Base-by-base conservation (phyloP, 2,888 invertebrate genomes). In the Hydroisotoma schaefferi region DNA sequence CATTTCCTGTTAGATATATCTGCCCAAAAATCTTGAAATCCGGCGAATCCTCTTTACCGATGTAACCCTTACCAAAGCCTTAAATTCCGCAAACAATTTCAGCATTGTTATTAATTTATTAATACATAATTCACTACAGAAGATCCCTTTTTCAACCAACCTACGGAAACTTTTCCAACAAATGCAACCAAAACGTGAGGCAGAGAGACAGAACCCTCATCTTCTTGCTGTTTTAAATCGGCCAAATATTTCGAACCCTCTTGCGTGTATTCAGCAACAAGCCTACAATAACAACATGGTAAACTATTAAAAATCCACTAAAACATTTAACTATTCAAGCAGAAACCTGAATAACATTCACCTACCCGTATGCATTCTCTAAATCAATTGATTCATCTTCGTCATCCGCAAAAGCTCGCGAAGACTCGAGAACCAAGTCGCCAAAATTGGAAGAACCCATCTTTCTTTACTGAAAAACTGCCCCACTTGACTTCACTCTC, bases 321-420 rank as follows among this genome's bases (percentile, higher is more conserved):
- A 48, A 33, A 5, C 15, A 23, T 6, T 15, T 20, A 48, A 6
- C 48, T 8, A 26, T 38, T 2, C 33, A 20, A 22, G 20, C 28
- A 43, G 6, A 4, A 33, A 43, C 4, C n/a, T 12, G 26, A 12
- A 18, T n/a, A 51, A 48, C 28, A 28, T 26, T 27, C 47, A 27
- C 57, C 6, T 48, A 55, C 79, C 12, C 84, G 83, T 23, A 83
- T 78, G 26, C 80, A 74, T 73, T 73, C 75, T 43, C n/a, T n/a
- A n/a, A n/a, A n/a, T n/a, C 76, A 68, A 18, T 78, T 78, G 44
- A 61, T 27, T 67, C 67, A 28, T 70, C 71, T 18, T 72, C 70
- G 28, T 69, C 72, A 55, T 70, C 71, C 23, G 67, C 70, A 51
- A 69, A 69, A 2, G 73, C 73, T 25, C 71, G 58, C 12, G 72